phyloP scores from a whole-genome alignment of 2,113 vertebrate genomes.

The Gnathonemus longibarbis region DNA sequence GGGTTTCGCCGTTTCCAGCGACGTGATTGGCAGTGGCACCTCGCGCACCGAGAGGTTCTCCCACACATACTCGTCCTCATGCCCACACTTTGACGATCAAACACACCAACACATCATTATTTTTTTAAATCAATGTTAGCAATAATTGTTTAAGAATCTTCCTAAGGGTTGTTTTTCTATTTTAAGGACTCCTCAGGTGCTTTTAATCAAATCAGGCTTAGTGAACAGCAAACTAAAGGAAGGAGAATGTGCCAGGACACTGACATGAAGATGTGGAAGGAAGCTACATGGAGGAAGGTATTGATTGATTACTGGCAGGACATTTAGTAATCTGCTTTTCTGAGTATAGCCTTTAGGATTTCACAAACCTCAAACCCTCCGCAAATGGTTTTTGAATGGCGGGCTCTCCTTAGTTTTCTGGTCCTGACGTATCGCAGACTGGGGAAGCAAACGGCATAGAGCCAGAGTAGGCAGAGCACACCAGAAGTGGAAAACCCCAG shows the following conservation, averaged over 20 bases:
- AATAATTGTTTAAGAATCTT: neutral
- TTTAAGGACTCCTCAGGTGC: neutral
- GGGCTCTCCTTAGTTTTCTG: neutral
- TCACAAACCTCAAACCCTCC: neutral
- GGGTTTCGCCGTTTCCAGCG: neutral
- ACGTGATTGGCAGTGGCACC: neutral
- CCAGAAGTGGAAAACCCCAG: neutral
- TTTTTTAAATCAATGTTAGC: neutral
- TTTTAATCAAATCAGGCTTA: slow-evolving; percentile 3
- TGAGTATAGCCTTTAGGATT: neutral
- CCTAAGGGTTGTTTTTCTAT: neutral
- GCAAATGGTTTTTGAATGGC: neutral
- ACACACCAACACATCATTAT: neutral
- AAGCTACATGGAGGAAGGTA: neutral
- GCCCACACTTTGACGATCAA: neutral
- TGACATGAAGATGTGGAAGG: neutral
- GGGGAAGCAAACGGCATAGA: neutral
- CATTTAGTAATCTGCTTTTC: neutral
- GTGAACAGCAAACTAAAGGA: neutral
- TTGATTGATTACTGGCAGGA: neutral
- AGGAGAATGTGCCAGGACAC: neutral
- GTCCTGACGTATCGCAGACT: neutral
- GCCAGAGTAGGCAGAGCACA: neutral
- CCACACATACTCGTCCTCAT: neutral
- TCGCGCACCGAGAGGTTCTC: neutral